phyloP scores from a whole-genome alignment of 2,113 vertebrate genomes.

The Rhinichthys klamathensis region DNA sequence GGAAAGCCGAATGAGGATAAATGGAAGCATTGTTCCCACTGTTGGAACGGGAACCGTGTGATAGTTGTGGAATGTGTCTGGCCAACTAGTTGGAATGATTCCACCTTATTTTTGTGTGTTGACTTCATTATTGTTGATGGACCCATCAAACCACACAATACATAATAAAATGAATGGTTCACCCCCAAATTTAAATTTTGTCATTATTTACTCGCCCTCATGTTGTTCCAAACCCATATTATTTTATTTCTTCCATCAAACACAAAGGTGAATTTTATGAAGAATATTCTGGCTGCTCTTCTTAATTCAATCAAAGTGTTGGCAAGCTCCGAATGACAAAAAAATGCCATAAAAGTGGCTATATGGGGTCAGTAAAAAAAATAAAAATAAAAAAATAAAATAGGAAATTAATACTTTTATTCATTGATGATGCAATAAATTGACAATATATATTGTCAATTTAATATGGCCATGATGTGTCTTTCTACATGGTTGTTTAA shows the following conservation, averaged over 20 bases:
- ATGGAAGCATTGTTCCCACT: constrained; percentile 29
- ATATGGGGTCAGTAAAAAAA: too few relatives aligned
- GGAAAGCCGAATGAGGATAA: constrained; percentile 24
- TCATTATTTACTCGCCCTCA: background rate
- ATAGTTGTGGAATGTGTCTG: background rate
- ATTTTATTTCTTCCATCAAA: background rate
- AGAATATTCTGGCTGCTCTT: background rate
- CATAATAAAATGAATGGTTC: constrained; percentile 23
- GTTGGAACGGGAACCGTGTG: constrained; percentile 20
- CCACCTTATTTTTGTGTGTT: constrained; percentile 16
- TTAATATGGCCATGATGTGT: too few relatives aligned
- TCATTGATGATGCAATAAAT: too few relatives aligned
- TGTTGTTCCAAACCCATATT: background rate
- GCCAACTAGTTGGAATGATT: constrained; percentile 37
- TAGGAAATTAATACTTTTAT: background rate
- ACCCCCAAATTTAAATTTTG: background rate
- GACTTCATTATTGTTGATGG: constrained; percentile 49
- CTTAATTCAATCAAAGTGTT: background rate
- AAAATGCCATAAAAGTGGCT: background rate
- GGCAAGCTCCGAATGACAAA: background rate
- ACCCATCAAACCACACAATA: constrained; percentile 47
- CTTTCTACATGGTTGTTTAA: too few relatives aligned
- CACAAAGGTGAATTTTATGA: background rate
- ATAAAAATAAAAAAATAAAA: too few relatives aligned
- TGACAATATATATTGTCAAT: too few relatives aligned